Evolutionary conservation across 2,113 vertebrate species (phyloP).

Genomic region (Australoheros scitulus): DNA sequence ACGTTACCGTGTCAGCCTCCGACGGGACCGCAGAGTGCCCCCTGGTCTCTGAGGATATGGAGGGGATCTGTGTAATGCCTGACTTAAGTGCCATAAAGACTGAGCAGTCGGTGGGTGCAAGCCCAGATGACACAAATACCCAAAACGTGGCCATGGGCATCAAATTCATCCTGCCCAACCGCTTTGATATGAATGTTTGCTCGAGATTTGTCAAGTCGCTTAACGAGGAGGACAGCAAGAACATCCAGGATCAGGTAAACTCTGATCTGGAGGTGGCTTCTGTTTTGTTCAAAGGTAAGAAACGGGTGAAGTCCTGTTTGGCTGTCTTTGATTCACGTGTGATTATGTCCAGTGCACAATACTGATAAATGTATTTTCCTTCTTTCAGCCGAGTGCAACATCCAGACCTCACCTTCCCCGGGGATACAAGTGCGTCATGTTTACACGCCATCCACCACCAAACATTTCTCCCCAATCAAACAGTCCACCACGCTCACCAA

Average conservation of each 20-base stretch:
- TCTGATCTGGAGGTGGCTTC: slow-evolving; percentile 98
- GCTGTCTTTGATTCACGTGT: background rate
- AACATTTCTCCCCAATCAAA: slow-evolving; percentile 99
- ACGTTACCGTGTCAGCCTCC: slow-evolving; percentile 73
- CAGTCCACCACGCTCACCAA: slow-evolving; percentile 98
- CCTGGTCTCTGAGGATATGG: slow-evolving; percentile 85
- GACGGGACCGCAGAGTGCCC: slow-evolving; percentile 77
- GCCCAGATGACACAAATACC: slow-evolving; percentile 65
- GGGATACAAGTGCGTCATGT: slow-evolving; percentile 98
- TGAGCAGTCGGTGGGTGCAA: slow-evolving; percentile 84
- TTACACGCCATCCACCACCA: slow-evolving; percentile 96
- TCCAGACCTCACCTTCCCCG: slow-evolving; percentile 94
- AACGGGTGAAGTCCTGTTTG: background rate
- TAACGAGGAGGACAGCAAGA: slow-evolving; percentile 99
- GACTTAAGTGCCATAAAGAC: slow-evolving; percentile 89
- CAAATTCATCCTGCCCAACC: slow-evolving; percentile 96
- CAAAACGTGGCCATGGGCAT: slow-evolving; percentile 95
- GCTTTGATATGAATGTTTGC: slow-evolving; percentile 99
- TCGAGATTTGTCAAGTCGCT: slow-evolving; percentile 97
- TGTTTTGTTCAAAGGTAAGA: slow-evolving; percentile 95
- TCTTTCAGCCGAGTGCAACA: slow-evolving; percentile 93
- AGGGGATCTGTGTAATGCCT: slow-evolving; percentile 84
- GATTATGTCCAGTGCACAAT: background rate
- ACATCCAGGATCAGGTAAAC: slow-evolving; percentile 99
- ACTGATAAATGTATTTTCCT: background rate